phyloP scores from a whole-genome alignment of 2,888 invertebrate species.

The Danaus chrysippus region DNA sequence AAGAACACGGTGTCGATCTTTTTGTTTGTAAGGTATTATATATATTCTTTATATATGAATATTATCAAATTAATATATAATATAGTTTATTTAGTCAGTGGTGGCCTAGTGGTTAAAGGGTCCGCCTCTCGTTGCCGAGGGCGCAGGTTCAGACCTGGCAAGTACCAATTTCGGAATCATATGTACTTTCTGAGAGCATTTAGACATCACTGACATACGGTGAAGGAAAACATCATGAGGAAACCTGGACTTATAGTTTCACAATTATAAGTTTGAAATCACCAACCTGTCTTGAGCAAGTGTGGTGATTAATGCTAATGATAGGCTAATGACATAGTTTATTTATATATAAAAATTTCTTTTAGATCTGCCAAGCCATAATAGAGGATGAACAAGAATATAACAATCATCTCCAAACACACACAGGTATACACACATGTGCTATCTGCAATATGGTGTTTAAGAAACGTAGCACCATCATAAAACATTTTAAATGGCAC shows the following conservation, averaged over 20 bases:
- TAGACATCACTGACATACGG: no score
- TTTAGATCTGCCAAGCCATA: conserved; percentile 59
- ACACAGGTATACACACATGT: conserved; percentile 56
- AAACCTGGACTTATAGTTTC: no score
- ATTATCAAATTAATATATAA: background rate
- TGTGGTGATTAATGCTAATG: background rate
- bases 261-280: no score
- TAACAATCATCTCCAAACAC: conserved; percentile 51
- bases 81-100: background rate
- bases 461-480: conserved; percentile 53
- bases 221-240: no score
- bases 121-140: no score
- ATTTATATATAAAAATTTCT: conserved; percentile 5
- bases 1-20: conserved; percentile 52
- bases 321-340: background rate
- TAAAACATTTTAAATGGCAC: conserved; percentile 56
- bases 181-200: no score
- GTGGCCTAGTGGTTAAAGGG: no score
- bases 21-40: conserved; percentile 58
- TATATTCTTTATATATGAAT: background rate
- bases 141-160: no score
- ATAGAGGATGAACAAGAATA: conserved; percentile 54
- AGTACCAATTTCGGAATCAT: no score
- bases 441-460: conserved; percentile 54
- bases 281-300: no score